Evolutionary conservation across 2,113 vertebrate species (phyloP).

Genomic region (Amazona vittata): DNA sequence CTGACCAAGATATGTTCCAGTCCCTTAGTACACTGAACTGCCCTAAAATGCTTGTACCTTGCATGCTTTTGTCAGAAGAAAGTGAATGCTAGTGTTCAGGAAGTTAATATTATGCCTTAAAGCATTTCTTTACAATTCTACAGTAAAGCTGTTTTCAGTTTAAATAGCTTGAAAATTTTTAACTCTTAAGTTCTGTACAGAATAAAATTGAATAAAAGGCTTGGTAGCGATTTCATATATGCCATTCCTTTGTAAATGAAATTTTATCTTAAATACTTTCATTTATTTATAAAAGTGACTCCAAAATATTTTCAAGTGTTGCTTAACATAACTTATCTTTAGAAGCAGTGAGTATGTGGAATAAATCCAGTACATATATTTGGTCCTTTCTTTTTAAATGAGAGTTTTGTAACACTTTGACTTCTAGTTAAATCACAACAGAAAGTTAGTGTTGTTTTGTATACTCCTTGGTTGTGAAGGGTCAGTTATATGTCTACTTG

Average conservation of each 20-base stretch:
- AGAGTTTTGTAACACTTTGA: background rate
- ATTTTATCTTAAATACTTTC: background rate
- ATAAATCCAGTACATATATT: background rate
- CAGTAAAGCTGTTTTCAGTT: background rate
- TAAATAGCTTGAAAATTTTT: background rate
- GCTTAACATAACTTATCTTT: background rate
- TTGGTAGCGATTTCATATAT: background rate
- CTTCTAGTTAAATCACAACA: background rate
- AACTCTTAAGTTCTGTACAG: background rate
- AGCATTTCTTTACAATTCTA: background rate
- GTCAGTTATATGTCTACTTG: background rate
- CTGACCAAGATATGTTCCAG: background rate
- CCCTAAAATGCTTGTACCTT: background rate
- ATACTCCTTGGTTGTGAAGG: background rate
- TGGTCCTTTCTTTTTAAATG: background rate
- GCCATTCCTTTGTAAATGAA: background rate
- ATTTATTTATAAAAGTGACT: background rate
- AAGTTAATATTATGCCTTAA: background rate
- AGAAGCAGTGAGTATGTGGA: background rate
- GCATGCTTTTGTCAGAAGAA: background rate
- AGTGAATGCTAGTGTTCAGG: background rate
- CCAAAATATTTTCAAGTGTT: background rate
- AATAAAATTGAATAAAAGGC: background rate
- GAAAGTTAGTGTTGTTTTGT: background rate
- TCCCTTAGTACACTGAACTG: background rate